Conservation (phyloP, 2,113 vertebrate species). For the Calcarius ornatus region DNA sequence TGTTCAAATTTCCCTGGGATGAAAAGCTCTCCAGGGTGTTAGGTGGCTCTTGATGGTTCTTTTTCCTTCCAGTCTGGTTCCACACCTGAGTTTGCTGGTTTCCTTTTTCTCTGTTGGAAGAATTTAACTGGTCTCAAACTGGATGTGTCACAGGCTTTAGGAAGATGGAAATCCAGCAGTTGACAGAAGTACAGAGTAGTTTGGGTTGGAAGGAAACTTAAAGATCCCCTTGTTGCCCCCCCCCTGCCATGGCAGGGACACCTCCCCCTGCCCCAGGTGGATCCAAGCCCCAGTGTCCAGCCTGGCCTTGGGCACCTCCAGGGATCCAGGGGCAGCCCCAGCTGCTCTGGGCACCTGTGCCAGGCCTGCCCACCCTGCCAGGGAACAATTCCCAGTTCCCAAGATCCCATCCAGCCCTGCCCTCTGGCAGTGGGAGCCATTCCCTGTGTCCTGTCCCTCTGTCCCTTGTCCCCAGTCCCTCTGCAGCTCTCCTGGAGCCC, state of each 20-base stretch:
- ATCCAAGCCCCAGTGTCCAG: not conserved
- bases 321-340: not conserved
- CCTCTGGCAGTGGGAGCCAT: not conserved
- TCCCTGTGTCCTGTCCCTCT: not conserved
- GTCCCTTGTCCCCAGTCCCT: fast-evolving
- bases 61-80: not conserved
- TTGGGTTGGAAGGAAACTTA: not conserved
- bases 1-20: not conserved
- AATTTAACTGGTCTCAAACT: not conserved
- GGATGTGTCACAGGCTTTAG: not conserved
- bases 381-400: not conserved
- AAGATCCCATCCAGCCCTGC: fast-evolving
- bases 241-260: not conserved
- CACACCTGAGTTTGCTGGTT: not conserved
- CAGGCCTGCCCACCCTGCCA: not conserved
- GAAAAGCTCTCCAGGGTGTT: not conserved
- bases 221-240: not conserved
- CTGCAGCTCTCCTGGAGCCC: not conserved
- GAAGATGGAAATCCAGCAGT: not conserved
- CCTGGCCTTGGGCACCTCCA: fast-evolving
- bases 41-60: not conserved
- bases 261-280: fast-evolving
- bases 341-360: not conserved
- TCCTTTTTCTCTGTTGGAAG: not conserved
- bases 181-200: not conserved